Conservation (phyloP, 2,888 invertebrate genomes). For the Pachymerium ferrugineum region DNA sequence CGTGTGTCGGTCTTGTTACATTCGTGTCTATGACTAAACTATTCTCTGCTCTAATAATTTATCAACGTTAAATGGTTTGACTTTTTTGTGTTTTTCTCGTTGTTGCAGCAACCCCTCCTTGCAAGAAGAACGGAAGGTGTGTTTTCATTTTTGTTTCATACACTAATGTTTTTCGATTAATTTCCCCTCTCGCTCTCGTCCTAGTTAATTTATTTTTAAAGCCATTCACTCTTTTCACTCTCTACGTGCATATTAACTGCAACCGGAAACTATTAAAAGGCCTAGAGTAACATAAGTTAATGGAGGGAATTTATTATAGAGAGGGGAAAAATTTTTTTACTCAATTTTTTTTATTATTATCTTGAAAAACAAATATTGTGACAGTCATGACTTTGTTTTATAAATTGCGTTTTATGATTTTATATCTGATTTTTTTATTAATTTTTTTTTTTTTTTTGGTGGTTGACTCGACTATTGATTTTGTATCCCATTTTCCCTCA, state of each 20-base stretch:
- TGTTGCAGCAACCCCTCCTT: not conserved
- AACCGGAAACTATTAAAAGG: constrained; percentile 19
- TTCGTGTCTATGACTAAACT: constrained; percentile 24
- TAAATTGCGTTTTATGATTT: not conserved
- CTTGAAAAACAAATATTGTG: constrained; percentile 11
- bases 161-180: constrained; percentile 24
- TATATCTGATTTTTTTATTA: not conserved
- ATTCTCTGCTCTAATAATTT: constrained; percentile 7
- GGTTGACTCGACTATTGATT: not conserved
- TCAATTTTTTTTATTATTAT: not conserved
- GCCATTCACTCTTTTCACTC: too few relatives aligned
- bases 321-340: not conserved
- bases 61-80: not conserved
- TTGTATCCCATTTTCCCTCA: too few relatives aligned
- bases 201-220: constrained; percentile 17
- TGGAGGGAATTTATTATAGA: not conserved
- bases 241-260: constrained; percentile 20
- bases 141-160: constrained; percentile 19
- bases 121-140: not conserved
- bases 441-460: not conserved
- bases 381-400: not conserved
- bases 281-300: constrained; percentile 19
- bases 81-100: not conserved
- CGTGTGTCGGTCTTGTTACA: constrained; percentile 10
- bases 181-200: too few relatives aligned